A percentile compares a stretch with the other conserved stretches of the same genome.
Evolutionary conservation across 2,888 invertebrate genomes (phyloP).

Genomic region (Tetrapedia diversipes): DNA sequence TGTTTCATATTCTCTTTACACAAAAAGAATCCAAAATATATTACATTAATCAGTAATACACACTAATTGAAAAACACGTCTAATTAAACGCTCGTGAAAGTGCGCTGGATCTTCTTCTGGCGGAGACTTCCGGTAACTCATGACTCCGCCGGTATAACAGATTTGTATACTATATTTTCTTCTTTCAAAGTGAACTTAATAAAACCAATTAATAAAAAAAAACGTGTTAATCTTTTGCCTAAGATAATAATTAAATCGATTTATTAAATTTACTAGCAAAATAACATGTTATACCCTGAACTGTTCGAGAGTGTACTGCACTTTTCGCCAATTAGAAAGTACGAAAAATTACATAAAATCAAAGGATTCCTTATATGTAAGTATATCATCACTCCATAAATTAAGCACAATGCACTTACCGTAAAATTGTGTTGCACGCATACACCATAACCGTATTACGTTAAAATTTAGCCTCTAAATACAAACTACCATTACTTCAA

Average conservation of each 20-base stretch:
- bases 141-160: conserved; percentile 4
- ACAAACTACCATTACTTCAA: not conserved
- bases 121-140: not conserved
- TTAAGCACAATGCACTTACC: conserved; percentile 17
- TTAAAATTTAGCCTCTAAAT: conserved; percentile 29
- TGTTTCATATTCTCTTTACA: not conserved
- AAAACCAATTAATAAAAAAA: too few relatives aligned
- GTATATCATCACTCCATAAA: conserved; percentile 17
- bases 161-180: not conserved
- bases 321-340: not conserved
- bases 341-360: not conserved
- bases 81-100: conserved; percentile 1
- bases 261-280: too few relatives aligned
- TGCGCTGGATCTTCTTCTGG: conserved; percentile 31
- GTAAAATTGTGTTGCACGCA: conserved; percentile 4
- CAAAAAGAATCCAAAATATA: not conserved
- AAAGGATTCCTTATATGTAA: not conserved
- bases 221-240: too few relatives aligned
- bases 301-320: too few relatives aligned
- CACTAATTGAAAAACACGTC: not conserved
- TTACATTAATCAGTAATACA: conserved; percentile 1
- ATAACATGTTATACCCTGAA: not conserved
- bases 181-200: too few relatives aligned
- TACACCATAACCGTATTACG: conserved; percentile 9
- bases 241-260: too few relatives aligned